Conservation (phyloP, 2,113 vertebrate species). For the Clinocottus analis region DNA sequence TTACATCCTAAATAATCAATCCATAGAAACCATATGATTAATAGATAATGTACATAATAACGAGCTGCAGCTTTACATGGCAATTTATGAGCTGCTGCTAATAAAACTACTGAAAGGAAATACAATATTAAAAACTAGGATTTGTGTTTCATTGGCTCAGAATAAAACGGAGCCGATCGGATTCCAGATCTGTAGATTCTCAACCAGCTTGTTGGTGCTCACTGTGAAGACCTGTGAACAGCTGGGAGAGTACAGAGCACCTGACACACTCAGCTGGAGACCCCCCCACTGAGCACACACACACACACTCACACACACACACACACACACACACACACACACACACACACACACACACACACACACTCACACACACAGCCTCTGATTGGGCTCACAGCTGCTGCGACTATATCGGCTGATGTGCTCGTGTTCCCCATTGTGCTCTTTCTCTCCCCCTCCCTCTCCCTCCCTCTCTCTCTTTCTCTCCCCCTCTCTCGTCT, state of each 20-base stretch:
- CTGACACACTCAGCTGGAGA: conserved; percentile 69
- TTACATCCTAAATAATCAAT: not conserved
- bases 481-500: not conserved
- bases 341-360: conserved; percentile 12
- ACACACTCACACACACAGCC: not conserved
- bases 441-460: not conserved
- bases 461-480: not conserved
- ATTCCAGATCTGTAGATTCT: conserved; percentile 33
- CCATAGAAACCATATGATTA: not conserved
- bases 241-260: conserved; percentile 58
- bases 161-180: conserved; percentile 30
- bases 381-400: conserved; percentile 45
- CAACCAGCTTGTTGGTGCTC: conserved; percentile 41
- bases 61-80: not conserved
- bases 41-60: not conserved
- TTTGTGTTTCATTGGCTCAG: not conserved
- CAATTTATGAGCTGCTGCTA: not conserved
- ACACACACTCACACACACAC: not conserved
- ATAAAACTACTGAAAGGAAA: not conserved
- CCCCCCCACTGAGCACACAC: conserved; percentile 1
- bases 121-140: not conserved
- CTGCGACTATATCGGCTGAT: conserved; percentile 13
- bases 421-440: not conserved
- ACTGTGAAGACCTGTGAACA: conserved; percentile 56
- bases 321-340: conserved; percentile 11